These are phyloP conservation scores for Labeo rohita DNA, from an alignment of 2,113 vertebrate genomes.

Conservation along the genomic window DNA sequence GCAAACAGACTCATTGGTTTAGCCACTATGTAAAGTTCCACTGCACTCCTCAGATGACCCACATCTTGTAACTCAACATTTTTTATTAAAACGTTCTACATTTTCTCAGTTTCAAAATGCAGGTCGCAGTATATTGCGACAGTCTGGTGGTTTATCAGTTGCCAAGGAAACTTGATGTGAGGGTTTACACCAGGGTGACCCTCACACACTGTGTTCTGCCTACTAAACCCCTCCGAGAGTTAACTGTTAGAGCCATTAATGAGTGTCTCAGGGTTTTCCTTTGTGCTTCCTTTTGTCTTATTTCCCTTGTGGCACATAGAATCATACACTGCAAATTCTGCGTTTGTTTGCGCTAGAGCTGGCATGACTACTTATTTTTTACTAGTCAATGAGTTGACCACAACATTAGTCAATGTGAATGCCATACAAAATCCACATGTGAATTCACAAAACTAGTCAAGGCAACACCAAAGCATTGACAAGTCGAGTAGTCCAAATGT, in stretches of 20 bases:
- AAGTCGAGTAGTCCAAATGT: not conserved
- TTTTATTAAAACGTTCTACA: not conserved
- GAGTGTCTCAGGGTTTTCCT: not conserved
- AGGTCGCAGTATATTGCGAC: not conserved
- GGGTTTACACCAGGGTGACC: constrained; percentile 14
- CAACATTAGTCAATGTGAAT: not conserved
- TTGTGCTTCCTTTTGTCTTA: not conserved
- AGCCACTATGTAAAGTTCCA: not conserved
- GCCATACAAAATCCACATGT: not conserved
- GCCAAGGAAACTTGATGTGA: constrained; percentile 34
- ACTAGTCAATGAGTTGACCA: not conserved
- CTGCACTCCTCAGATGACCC: not conserved
- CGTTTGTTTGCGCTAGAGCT: not conserved
- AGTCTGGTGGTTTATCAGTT: constrained; percentile 39
- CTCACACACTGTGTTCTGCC: constrained; percentile 16
- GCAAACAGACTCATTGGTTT: not conserved
- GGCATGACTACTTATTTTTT: not conserved
- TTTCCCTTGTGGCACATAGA: not conserved
- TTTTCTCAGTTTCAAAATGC: not conserved
- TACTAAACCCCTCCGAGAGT: not conserved
- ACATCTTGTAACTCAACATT: not conserved
- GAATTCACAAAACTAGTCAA: not conserved
- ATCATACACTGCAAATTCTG: not conserved
- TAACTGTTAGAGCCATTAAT: not conserved
- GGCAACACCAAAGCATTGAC: not conserved